phyloP scores from a whole-genome alignment of 1,140 invertebrate species.

The Proctacanthus coquilletti region DNA sequence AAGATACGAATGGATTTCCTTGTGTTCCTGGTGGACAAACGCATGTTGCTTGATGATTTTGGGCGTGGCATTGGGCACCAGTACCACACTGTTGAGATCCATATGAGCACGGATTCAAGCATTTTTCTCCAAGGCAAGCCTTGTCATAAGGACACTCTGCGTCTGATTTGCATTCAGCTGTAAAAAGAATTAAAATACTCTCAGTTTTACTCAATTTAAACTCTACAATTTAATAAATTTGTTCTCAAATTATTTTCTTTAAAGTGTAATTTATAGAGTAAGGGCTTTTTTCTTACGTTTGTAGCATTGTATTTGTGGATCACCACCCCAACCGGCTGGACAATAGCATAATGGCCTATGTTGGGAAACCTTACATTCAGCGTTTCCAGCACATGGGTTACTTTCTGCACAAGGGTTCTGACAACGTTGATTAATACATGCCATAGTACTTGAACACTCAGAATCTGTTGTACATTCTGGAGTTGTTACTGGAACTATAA shows the following conservation, averaged over 20 bases:
- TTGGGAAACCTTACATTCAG: slow-evolving; percentile 53
- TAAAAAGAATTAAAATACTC: slow-evolving; percentile 22
- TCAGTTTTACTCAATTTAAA: slow-evolving; percentile 1
- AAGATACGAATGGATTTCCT: slow-evolving; percentile 64
- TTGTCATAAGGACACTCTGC: slow-evolving; percentile 76
- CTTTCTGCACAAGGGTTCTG: slow-evolving; percentile 59
- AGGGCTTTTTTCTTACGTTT: slow-evolving; percentile 54
- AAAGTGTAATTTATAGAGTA: too few species aligned
- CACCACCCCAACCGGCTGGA: slow-evolving; percentile 67
- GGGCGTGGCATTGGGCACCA: slow-evolving; percentile 58
- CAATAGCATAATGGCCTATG: slow-evolving; percentile 69
- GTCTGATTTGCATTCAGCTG: slow-evolving; percentile 70
- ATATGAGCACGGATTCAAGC: slow-evolving; percentile 57
- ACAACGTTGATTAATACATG: slow-evolving; percentile 62
- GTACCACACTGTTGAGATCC: slow-evolving; percentile 52
- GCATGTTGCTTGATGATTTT: slow-evolving; percentile 62
- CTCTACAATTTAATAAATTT: neutral
- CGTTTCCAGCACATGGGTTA: slow-evolving; percentile 63
- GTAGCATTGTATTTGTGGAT: slow-evolving; percentile 71
- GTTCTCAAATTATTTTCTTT: neutral
- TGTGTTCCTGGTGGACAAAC: slow-evolving; percentile 70
- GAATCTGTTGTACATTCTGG: slow-evolving; percentile 52
- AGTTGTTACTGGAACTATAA: slow-evolving; percentile 31
- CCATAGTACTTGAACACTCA: slow-evolving; percentile 56
- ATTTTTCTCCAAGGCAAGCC: slow-evolving; percentile 60